Evolutionary conservation across 2,888 invertebrate genomes (phyloP).

Genomic region (Coremacera marginata): DNA sequence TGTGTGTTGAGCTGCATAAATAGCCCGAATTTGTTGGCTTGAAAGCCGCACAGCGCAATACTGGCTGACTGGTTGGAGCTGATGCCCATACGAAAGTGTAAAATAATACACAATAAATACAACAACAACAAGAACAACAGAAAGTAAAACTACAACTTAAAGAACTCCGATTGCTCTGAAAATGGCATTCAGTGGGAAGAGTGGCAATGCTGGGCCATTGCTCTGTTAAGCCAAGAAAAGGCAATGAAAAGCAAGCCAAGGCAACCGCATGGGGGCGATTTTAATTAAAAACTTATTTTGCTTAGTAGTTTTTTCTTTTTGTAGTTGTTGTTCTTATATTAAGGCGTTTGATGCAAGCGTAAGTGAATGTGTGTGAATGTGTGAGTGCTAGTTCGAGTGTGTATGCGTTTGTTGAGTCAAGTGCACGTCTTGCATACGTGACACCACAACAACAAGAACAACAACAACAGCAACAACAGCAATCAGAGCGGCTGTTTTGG

Average conservation of each 20-base stretch:
- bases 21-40: too few species aligned
- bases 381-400: slow-evolving; percentile 20
- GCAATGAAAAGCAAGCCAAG: background rate
- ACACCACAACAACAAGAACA: slow-evolving; percentile 29
- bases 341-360: background rate
- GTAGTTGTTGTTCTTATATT: background rate
- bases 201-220: too few species aligned
- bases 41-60: too few species aligned
- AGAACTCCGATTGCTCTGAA: background rate
- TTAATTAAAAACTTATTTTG: slow-evolving; percentile 33
- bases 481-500: background rate
- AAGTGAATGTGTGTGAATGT: slow-evolving; percentile 31
- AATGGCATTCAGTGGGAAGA: too few species aligned
- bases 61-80: too few species aligned
- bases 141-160: background rate
- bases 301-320: background rate
- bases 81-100: too few species aligned
- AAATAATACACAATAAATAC: background rate
- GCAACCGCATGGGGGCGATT: slow-evolving; percentile 21
- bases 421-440: slow-evolving; percentile 49
- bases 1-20: too few species aligned
- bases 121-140: background rate
- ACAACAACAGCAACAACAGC: slow-evolving; percentile 10
- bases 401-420: slow-evolving; percentile 37
- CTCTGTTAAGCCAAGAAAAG: background rate